These are phyloP conservation scores for Hemiprocne comata DNA, from an alignment of 2,113 vertebrate genomes.

Conservation along the genomic window DNA sequence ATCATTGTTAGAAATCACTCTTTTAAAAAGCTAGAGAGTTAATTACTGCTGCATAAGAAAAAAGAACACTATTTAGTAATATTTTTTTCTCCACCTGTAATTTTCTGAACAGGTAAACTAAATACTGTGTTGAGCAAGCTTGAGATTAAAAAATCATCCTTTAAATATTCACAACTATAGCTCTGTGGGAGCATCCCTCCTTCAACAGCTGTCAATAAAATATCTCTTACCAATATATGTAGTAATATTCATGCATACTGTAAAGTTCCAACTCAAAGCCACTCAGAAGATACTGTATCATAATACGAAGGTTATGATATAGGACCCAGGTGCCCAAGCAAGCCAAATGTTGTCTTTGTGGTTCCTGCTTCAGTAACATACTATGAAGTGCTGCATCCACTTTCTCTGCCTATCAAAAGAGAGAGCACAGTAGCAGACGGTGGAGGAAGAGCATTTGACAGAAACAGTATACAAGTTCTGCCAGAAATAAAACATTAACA, in stretches of 20 bases:
- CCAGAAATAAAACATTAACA: neutral
- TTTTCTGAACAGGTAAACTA: neutral
- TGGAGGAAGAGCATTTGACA: neutral
- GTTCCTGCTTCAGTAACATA: slow-evolving; percentile 95
- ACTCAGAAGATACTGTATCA: slow-evolving; percentile 98
- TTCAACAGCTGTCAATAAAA: neutral
- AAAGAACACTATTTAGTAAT: neutral
- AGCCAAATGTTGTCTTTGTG: slow-evolving; percentile 94
- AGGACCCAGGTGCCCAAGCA: slow-evolving; percentile 98
- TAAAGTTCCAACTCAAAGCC: slow-evolving; percentile 98
- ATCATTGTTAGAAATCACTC: neutral
- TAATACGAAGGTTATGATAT: slow-evolving; percentile 97
- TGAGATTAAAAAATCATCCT: neutral
- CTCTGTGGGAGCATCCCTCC: neutral
- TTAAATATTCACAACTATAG: neutral
- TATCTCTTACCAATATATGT: slow-evolving; percentile 93
- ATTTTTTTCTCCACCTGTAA: neutral
- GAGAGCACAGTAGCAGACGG: neutral
- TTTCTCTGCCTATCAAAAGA: slow-evolving; percentile 88
- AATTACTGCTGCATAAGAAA: neutral
- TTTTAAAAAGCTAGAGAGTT: neutral
- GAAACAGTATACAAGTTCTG: neutral
- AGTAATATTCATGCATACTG: slow-evolving; percentile 99
- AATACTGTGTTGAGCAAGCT: neutral
- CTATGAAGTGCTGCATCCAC: slow-evolving; percentile 96